These are phyloP conservation scores for Sphyrna mokarran DNA, from an alignment of 2,113 vertebrate genomes.

Conservation along the genomic window DNA sequence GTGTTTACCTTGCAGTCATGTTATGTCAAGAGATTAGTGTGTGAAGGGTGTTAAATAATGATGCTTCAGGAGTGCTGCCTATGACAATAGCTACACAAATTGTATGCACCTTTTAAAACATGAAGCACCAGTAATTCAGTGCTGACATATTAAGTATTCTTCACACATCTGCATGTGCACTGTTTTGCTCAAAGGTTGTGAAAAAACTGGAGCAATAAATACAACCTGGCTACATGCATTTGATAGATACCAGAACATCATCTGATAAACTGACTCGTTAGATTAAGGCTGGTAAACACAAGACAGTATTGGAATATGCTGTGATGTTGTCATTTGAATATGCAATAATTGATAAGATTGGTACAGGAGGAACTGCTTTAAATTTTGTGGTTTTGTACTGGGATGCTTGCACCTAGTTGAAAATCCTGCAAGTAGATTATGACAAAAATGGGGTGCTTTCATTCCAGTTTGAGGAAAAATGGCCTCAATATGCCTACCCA, in stretches of 20 bases:
- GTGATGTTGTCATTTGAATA: neutral
- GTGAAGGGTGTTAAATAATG: neutral
- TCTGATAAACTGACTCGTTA: neutral
- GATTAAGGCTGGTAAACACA: neutral
- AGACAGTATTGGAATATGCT: neutral
- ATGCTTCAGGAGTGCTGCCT: neutral
- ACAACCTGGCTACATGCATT: neutral
- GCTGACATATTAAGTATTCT: neutral
- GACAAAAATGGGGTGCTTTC: neutral
- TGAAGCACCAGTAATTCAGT: neutral
- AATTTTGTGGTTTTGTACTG: neutral
- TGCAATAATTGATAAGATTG: neutral
- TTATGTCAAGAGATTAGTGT: neutral
- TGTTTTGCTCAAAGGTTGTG: neutral
- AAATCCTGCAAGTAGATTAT: neutral
- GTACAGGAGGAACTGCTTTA: neutral
- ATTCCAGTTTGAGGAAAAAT: neutral
- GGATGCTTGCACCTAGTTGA: neutral
- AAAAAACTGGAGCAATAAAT: neutral
- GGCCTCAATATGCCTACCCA: neutral
- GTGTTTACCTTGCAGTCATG: neutral
- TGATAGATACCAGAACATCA: neutral
- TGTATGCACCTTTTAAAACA: neutral
- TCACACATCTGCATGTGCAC: neutral
- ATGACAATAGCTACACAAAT: neutral